Base-by-base conservation (phyloP, 2,797 vertebrate genomes). In the Xenentodon cancila region DNA sequence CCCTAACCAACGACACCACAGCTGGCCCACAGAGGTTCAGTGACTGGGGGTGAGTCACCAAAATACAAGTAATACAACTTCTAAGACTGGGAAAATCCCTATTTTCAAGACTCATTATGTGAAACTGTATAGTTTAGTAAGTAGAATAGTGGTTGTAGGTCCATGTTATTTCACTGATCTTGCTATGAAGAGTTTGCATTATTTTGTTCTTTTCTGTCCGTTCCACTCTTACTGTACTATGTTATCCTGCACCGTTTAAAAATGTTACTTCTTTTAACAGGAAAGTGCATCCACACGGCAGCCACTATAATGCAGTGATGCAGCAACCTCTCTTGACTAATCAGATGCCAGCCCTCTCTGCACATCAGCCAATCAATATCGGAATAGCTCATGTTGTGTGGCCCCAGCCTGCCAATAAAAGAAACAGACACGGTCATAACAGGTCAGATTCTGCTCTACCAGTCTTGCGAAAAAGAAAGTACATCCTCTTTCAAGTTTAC, bases 371-470 rank as follows among this genome's bases (percentile, higher is more conserved):
- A 61, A 94, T 99, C 84, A 98, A 95, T 62, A 94, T 99, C 75
- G 97, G 97, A 84, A 95, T 99, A 52, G 96, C 97, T 81, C 97
- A 98, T 5, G 96, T 99, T 3, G 94, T 99, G 70, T 99, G 97
- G 97, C 96, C 97, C 63, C 97, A 98, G 86, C 94, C 92, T 75
- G 84, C 95, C 77, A 93, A 91, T 84, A 98, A 97, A 87, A 94
- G 95, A 89, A 96, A 94, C 88, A 94, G 95, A 83, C 91, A 94
- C 66, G 94, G 92, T 81, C 95, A 95, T 79, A 99, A 96, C 93
- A 96, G 89, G 89, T 90, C 59, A 72, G 69, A 27, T 15, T 58
- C 27, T 55, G 51, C 47, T 69, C 27, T 13, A 15, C 12, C 13
- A 20, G 46, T 22, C 13, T 3, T 22, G 46, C 16, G 12, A 40